These are phyloP conservation scores for Orthosia cruda DNA, from an alignment of 2,888 invertebrate species.

Conservation along the genomic window DNA sequence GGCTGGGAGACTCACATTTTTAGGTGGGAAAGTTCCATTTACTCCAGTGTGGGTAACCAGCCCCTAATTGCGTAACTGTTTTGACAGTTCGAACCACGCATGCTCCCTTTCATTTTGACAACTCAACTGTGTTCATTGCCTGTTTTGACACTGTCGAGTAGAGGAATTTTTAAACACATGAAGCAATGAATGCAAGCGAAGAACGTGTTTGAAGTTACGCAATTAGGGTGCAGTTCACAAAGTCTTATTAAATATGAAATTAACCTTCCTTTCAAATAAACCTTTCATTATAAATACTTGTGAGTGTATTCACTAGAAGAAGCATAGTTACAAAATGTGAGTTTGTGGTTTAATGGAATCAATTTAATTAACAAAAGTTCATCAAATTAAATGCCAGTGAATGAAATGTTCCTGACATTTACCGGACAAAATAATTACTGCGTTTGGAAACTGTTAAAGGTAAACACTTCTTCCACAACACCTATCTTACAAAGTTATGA, in stretches of 20 bases:
- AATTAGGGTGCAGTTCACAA: no score
- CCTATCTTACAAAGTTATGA: neutral
- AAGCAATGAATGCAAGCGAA: no score
- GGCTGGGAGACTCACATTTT: neutral
- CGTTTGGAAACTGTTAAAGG: conserved; percentile 1
- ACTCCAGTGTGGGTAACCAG: neutral
- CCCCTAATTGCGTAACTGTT: no score
- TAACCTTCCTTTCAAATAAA: neutral
- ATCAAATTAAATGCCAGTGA: conserved; percentile 25
- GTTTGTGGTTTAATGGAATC: neutral
- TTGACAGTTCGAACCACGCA: no score
- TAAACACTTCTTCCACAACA: neutral
- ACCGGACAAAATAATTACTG: neutral
- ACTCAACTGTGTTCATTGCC: no score
- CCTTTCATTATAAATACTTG: neutral
- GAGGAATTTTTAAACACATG: no score
- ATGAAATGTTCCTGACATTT: conserved; percentile 25
- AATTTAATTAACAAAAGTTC: neutral
- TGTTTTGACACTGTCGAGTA: no score
- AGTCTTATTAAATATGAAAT: no score
- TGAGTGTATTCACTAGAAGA: neutral
- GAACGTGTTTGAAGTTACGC: no score
- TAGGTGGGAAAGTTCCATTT: neutral
- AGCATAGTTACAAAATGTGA: neutral
- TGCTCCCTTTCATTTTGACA: no score